Evolutionary conservation across 2,888 invertebrate genomes (phyloP).

Genomic region (Drosophila ezoana): DNA sequence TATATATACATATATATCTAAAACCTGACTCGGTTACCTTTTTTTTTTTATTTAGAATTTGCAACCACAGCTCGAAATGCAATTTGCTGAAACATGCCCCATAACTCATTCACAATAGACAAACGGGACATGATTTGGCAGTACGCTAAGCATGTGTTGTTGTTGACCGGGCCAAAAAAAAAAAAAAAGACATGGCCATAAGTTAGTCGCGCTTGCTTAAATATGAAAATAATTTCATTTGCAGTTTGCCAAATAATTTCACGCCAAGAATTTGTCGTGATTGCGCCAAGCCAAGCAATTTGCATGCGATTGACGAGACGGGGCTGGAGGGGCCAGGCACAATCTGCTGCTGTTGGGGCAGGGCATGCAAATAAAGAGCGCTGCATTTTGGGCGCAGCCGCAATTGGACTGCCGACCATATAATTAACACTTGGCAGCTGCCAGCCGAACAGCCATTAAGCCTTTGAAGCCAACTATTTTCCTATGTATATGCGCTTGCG

Average conservation of each 20-base stretch:
- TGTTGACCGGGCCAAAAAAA: slow-evolving; percentile 15
- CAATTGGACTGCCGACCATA: slow-evolving; percentile 58
- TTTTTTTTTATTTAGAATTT: slow-evolving; percentile 17
- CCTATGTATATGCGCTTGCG: too few species aligned
- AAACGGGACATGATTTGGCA: slow-evolving; percentile 25
- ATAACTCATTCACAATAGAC: slow-evolving; percentile 69
- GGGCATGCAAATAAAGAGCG: slow-evolving; percentile 48
- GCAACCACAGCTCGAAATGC: slow-evolving; percentile 38
- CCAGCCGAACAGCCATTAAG: slow-evolving; percentile 47
- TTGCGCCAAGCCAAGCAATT: slow-evolving; percentile 46
- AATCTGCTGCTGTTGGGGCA: background rate
- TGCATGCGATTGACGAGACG: background rate
- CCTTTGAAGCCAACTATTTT: slow-evolving; percentile 34
- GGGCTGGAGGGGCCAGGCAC: background rate
- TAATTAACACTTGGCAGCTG: slow-evolving; percentile 80
- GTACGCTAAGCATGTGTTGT: slow-evolving; percentile 12
- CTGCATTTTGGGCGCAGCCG: slow-evolving; percentile 42
- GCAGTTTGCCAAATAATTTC: slow-evolving; percentile 59
- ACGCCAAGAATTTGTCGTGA: slow-evolving; percentile 65
- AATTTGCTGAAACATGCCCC: slow-evolving; percentile 61
- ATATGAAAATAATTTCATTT: slow-evolving; percentile 60
- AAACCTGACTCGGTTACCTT: slow-evolving; percentile 35
- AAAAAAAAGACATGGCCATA: slow-evolving; percentile 63
- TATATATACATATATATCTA: slow-evolving; percentile 1
- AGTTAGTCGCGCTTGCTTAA: slow-evolving; percentile 40